These are phyloP conservation scores for Carassius carassius DNA, from an alignment of 2,113 vertebrate genomes.

Conservation along the genomic window DNA sequence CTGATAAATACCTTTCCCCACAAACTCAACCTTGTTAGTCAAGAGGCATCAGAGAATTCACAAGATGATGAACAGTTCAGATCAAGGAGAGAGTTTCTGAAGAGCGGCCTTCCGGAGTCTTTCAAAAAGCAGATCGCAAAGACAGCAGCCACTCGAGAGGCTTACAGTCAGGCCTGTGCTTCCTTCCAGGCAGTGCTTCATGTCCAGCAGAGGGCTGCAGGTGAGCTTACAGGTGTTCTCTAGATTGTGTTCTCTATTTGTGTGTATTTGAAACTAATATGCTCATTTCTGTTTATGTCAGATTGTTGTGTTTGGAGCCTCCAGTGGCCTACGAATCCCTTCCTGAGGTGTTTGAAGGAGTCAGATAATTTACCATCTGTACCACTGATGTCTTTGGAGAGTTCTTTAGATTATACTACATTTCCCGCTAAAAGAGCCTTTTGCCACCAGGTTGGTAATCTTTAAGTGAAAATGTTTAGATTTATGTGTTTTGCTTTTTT, in stretches of 20 bases:
- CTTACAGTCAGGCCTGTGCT: slow-evolving; percentile 74
- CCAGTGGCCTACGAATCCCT: slow-evolving; percentile 75
- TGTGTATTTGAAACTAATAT: not conserved
- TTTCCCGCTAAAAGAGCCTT: slow-evolving; percentile 52
- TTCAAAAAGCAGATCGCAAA: slow-evolving; percentile 90
- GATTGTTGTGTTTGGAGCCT: slow-evolving; percentile 83
- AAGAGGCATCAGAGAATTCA: slow-evolving; percentile 83
- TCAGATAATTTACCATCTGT: slow-evolving; percentile 28
- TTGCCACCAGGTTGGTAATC: slow-evolving; percentile 59
- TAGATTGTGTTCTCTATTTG: not conserved
- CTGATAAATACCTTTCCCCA: not conserved
- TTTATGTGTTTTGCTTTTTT: not conserved
- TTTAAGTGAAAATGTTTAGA: not conserved
- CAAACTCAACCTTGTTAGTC: slow-evolving; percentile 63
- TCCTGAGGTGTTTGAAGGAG: slow-evolving; percentile 75
- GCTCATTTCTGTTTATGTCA: slow-evolving; percentile 56
- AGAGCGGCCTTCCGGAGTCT: slow-evolving; percentile 91
- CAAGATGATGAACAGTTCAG: slow-evolving; percentile 84
- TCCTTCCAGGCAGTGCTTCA: slow-evolving; percentile 86
- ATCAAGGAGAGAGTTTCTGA: slow-evolving; percentile 90
- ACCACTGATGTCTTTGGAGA: slow-evolving; percentile 4
- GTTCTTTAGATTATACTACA: slow-evolving; percentile 55
- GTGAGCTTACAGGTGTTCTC: slow-evolving; percentile 62
- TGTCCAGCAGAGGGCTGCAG: slow-evolving; percentile 77
- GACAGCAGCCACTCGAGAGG: slow-evolving; percentile 80